Conservation (phyloP, 2,113 vertebrate genomes). For the Syngnathus typhle region DNA sequence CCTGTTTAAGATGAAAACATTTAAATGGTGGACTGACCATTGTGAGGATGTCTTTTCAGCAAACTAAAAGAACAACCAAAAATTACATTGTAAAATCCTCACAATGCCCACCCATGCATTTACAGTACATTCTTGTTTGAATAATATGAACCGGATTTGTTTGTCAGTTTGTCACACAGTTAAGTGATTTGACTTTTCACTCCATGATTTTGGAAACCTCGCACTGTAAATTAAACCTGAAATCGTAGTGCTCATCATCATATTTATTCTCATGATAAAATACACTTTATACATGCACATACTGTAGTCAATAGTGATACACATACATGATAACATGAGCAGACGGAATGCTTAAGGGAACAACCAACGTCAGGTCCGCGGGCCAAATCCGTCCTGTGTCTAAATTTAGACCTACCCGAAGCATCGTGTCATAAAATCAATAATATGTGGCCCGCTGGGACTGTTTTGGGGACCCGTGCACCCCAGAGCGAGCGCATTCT, state of each 20-base stretch:
- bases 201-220: neutral
- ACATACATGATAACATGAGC: neutral
- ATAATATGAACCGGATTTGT: neutral
- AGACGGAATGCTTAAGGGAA: too few relatives aligned
- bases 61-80: constrained; percentile 14
- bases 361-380: too few relatives aligned
- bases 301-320: neutral
- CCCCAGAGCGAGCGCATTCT: too few relatives aligned
- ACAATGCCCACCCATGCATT: neutral
- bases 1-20: neutral
- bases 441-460: too few relatives aligned
- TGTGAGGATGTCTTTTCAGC: neutral
- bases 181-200: neutral
- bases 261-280: neutral
- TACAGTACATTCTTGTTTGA: neutral
- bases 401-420: too few relatives aligned
- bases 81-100: neutral
- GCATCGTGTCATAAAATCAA: too few relatives aligned
- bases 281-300: neutral
- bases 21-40: neutral
- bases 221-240: neutral
- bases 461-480: too few relatives aligned
- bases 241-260: neutral
- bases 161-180: neutral
- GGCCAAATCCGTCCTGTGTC: too few relatives aligned